Evolutionary conservation across 2,113 vertebrate species (phyloP), one percentile per base, ranked within the genome.

Genomic region (Craseonycteris thonglongyai): DNA sequence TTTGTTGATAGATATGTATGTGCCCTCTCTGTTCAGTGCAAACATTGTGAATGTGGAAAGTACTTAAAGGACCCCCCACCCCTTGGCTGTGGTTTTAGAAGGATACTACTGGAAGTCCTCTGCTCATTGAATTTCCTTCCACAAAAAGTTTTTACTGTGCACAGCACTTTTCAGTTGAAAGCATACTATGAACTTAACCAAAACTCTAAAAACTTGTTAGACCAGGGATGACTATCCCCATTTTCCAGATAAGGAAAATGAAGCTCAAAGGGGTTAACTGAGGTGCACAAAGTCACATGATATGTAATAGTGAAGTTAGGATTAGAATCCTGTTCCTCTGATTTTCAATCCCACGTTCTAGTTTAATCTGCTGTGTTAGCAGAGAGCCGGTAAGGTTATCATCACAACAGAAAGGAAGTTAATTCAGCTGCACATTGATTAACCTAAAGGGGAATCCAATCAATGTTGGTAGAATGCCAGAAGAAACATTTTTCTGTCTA

Each of bases 181-280:
- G 65, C 2, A 4, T 85, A 33, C 28, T 38, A 9, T n/a, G 30
- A 61, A 26, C 59, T 71, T 83, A 86, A 80, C 90, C 45, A 19
- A 88, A 85, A 58, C 47, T 87, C 59, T 18, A 54, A 49, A 85
- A 92, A 78, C 3, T 72, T 91, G 75, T 75, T 85, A 92, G 38
- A 72, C 35, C 72, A 68, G 71, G 49, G 92, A 86, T 94, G 90
- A n/a, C 75, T 95, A 80, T 80, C 58, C 83, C 93, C 90, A 93
- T 96, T 96, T 96, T 83, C 87, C 95, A 97, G 96, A 97, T 95
- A 94, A 96, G 59, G 83, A 93, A 96, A 94, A 89, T 74, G 93
- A 94, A 90, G 49, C 61, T 83, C 30, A 13, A 24, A 40, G 33
- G 96, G 85, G 81, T 88, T 95, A 95, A 88, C 51, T 49, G 66